A percentile compares a stretch with the other conserved stretches of the same genome.
Conservation (phyloP, 2,888 invertebrate genomes). For the Netelia melanura region DNA sequence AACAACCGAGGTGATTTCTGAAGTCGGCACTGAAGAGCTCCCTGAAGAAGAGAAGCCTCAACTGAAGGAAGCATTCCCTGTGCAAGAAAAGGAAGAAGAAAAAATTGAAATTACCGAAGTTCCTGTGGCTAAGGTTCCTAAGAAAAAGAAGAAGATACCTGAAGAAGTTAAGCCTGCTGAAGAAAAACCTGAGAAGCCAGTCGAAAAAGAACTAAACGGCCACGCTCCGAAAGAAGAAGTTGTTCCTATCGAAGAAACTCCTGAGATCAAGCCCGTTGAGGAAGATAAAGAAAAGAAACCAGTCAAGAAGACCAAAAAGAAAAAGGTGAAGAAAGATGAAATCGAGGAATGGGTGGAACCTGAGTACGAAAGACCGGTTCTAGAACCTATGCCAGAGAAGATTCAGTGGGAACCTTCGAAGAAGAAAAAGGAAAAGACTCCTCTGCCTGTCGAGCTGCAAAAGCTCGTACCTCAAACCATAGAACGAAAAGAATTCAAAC, state of each 20-base stretch:
- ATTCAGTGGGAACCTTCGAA: slow-evolving; percentile 80
- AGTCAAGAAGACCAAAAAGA: slow-evolving; percentile 71
- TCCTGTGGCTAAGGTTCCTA: slow-evolving; percentile 69
- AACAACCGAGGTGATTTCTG: slow-evolving; percentile 71
- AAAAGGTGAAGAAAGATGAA: slow-evolving; percentile 75
- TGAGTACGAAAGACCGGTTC: slow-evolving; percentile 81
- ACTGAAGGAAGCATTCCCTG: slow-evolving; percentile 61
- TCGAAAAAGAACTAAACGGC: slow-evolving; percentile 71
- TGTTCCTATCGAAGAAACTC: slow-evolving; percentile 49
- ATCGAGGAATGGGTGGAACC: slow-evolving; percentile 81
- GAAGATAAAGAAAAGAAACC: slow-evolving; percentile 71
- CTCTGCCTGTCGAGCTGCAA: slow-evolving; percentile 71
- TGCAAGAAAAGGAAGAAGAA: slow-evolving; percentile 75
- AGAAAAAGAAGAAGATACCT: slow-evolving; percentile 74
- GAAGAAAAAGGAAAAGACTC: slow-evolving; percentile 76
- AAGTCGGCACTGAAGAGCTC: slow-evolving; percentile 72
- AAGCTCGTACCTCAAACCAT: slow-evolving; percentile 86
- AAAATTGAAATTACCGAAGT: slow-evolving; percentile 80
- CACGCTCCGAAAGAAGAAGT: slow-evolving; percentile 64
- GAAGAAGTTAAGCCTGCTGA: slow-evolving; percentile 80
- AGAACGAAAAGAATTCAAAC: slow-evolving; percentile 87
- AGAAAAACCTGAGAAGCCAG: slow-evolving; percentile 76
- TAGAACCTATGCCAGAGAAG: slow-evolving; percentile 84
- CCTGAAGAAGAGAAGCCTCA: slow-evolving; percentile 62
- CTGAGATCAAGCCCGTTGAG: slow-evolving; percentile 68